phyloP scores from a whole-genome alignment of 2,113 vertebrate genomes.

The Podarcis raffonei region DNA sequence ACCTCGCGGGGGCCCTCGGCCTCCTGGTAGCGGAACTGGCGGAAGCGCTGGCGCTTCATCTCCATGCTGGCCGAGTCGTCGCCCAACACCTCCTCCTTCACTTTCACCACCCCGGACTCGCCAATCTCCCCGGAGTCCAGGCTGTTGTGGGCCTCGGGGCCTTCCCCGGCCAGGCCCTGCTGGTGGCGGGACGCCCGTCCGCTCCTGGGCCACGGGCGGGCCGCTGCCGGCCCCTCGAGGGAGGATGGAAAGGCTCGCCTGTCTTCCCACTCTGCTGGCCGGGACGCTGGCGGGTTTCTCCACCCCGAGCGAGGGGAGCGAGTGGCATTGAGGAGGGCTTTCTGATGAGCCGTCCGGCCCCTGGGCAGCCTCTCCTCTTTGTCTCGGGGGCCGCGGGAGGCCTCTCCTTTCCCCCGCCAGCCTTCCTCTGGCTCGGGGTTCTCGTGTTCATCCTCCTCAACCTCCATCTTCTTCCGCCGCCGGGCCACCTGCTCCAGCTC shows the following conservation, averaged over 20 bases:
- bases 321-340: background rate
- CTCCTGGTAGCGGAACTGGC: conserved; percentile 61
- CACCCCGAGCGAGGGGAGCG: conserved; percentile 15
- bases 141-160: background rate
- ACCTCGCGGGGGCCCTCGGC: conserved; percentile 33
- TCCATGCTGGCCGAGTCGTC: conserved; percentile 31
- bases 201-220: background rate
- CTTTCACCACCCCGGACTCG: conserved; percentile 2
- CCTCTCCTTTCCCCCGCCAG: background rate
- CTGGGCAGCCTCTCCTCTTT: background rate
- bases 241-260: background rate
- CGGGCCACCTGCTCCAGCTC: background rate
- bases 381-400: background rate
- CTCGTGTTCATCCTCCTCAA: conserved; percentile 6
- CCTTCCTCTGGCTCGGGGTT: background rate
- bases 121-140: background rate
- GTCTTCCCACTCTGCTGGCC: background rate
- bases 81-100: conserved; percentile 2
- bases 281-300: background rate
- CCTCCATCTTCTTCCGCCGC: conserved; percentile 6
- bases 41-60: conserved; percentile 47
- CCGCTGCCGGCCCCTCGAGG: background rate
- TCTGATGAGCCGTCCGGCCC: background rate
- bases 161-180: background rate
- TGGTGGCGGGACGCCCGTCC: background rate